phyloP scores from a whole-genome alignment of 2,888 invertebrate species.

The Cerastoderma edule region DNA sequence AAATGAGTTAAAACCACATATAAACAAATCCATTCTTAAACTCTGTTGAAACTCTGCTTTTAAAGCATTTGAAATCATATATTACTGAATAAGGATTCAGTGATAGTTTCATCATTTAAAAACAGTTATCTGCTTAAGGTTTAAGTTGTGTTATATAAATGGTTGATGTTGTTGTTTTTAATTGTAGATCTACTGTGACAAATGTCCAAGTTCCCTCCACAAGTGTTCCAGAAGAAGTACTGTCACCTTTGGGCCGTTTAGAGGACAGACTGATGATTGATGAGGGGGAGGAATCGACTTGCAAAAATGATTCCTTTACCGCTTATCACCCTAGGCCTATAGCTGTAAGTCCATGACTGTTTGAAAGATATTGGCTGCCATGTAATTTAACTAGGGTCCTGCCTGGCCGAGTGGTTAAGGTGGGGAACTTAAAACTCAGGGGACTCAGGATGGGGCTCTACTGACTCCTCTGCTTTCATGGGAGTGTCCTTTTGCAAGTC shows the following conservation, averaged over 20 bases:
- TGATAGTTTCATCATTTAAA: too few species aligned
- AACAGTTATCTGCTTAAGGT: too few species aligned
- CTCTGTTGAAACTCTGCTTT: not conserved
- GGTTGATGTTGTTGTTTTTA: not conserved
- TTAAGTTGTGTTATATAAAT: constrained; percentile 8
- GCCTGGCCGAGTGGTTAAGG: too few species aligned
- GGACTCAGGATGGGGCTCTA: too few species aligned
- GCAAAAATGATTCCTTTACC: constrained; percentile 69
- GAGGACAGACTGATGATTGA: constrained; percentile 64
- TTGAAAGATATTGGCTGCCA: too few species aligned
- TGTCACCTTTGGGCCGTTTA: constrained; percentile 39
- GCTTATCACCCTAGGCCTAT: constrained; percentile 80
- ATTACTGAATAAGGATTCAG: too few species aligned
- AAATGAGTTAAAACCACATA: too few species aligned
- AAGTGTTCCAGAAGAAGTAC: constrained; percentile 43
- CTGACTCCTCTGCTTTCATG: too few species aligned
- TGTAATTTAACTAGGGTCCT: too few species aligned
- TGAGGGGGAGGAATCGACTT: constrained; percentile 58
- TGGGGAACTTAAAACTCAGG: too few species aligned
- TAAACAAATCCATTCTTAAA: not conserved
- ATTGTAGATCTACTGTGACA: constrained; percentile 12
- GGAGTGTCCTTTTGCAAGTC: too few species aligned
- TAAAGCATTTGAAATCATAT: too few species aligned
- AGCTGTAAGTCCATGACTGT: constrained; percentile 78
- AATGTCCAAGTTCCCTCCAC: constrained; percentile 23